Base-by-base conservation (phyloP, 2,113 vertebrate genomes). In the Dasyornis broadbenti region DNA sequence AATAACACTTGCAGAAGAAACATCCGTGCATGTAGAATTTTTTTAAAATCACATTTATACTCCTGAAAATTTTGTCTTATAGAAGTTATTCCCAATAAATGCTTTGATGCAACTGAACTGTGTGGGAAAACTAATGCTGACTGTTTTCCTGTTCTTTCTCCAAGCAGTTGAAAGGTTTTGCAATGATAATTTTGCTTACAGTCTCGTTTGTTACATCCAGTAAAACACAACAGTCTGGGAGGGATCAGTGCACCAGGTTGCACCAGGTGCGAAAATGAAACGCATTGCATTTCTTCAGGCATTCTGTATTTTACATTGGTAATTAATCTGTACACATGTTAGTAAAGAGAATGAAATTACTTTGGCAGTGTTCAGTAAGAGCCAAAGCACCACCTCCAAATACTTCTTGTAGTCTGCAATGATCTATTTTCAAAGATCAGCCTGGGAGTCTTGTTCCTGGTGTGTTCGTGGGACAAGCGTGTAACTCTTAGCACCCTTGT, bases 311-410 rank as follows among this genome's bases (percentile, higher is more conserved):
- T 96, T 78, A 82, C 94, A 63, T 90, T 70, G 91, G 60, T 80
- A 86, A 94, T 95, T 87, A 97, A 93, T 95, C 93, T 82, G 64
- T 83, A 83, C 68, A 44, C 49, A 12, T 53, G 71, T 94, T 90
- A 70, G 61, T 68, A 57, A 89, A 94, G 72, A 96, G 86, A 75
- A 61, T 61, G 57, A 85, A 87, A 89, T 60, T 56, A 30, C 37
- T 79, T 87, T 69, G 84, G 70, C 84, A 68, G 14, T 22, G 31
- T 69, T 92, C 37, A 19, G 60, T 22, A 27, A 16, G 40, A 85
- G 66, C 45, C 70, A 72, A 42, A 71, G 26, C 57, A 79, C 56
- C 61, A 28, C 53, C 53, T 79, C 45, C 77, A 68, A 82, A 15
- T 50, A 50, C 53, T 64, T 69, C 49, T 64, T 42, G 61, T 39